Evolutionary conservation across 2,888 invertebrate genomes (phyloP).

Genomic region (Sesia bembeciformis): DNA sequence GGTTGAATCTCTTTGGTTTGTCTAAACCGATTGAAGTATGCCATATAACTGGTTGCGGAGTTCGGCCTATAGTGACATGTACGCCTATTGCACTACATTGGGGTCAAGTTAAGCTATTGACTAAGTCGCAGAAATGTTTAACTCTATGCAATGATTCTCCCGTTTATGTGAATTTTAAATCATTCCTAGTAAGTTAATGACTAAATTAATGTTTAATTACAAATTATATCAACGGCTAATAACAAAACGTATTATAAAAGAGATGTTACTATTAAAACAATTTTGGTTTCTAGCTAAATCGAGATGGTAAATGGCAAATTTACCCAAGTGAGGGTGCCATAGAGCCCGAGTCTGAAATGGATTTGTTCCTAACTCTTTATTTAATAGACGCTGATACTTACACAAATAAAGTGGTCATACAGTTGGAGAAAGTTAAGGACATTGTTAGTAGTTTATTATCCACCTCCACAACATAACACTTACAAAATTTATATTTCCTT

Average conservation of each 20-base stretch:
- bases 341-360: conserved; percentile 49
- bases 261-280: background rate
- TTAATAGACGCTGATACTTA: conserved; percentile 53
- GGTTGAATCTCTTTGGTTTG: conserved; percentile 54
- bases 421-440: conserved; percentile 59
- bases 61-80: conserved; percentile 80
- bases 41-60: conserved; percentile 68
- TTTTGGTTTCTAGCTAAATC: conserved; percentile 34
- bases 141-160: conserved; percentile 81
- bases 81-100: conserved; percentile 76
- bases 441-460: conserved; percentile 33
- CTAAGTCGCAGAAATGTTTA: conserved; percentile 59
- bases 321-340: conserved; percentile 44
- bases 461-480: background rate
- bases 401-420: conserved; percentile 54
- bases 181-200: conserved; percentile 53
- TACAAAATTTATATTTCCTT: conserved; percentile 4
- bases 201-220: background rate
- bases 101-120: conserved; percentile 76
- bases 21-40: conserved; percentile 57
- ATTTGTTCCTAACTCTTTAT: conserved; percentile 39
- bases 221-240: background rate
- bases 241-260: background rate
- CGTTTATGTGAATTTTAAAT: conserved; percentile 74
- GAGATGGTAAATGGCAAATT: conserved; percentile 54